A percentile compares a stretch with the other conserved stretches of the same genome.
These are phyloP conservation scores for Pyrgilauda ruficollis DNA, from an alignment of 2,113 vertebrate genomes.

Conservation along the genomic window DNA sequence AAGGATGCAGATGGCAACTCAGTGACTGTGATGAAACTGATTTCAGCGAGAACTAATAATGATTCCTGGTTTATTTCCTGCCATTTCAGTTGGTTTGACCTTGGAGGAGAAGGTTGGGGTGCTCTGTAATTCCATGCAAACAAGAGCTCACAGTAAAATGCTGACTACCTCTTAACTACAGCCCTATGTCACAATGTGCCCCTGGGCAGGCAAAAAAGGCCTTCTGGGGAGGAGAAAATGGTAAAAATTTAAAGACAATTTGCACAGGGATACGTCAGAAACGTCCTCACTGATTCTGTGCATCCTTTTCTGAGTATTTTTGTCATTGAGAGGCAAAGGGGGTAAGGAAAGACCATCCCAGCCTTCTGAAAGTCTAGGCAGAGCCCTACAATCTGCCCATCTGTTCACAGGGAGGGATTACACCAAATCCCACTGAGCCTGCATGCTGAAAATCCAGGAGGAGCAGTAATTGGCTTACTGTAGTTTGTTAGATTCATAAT, in stretches of 20 bases:
- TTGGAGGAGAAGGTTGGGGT: background rate
- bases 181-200: background rate
- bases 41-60: background rate
- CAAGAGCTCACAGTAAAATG: background rate
- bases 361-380: background rate
- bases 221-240: background rate
- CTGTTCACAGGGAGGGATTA: constrained; percentile 67
- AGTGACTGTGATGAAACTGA: background rate
- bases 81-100: background rate
- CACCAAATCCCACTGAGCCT: constrained; percentile 62
- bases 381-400: constrained; percentile 55
- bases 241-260: background rate
- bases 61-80: background rate
- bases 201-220: background rate
- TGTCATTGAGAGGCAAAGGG: background rate
- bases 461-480: constrained; percentile 56
- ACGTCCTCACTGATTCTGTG: background rate
- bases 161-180: background rate
- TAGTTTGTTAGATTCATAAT: constrained; percentile 28
- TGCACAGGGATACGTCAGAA: background rate
- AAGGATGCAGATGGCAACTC: background rate
- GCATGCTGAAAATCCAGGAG: constrained; percentile 39
- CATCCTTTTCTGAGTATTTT: background rate
- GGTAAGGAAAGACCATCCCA: background rate
- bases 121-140: background rate